These are phyloP conservation scores for Halictus rubicundus DNA, from an alignment of 1,140 invertebrate species.

Conservation along the genomic window DNA sequence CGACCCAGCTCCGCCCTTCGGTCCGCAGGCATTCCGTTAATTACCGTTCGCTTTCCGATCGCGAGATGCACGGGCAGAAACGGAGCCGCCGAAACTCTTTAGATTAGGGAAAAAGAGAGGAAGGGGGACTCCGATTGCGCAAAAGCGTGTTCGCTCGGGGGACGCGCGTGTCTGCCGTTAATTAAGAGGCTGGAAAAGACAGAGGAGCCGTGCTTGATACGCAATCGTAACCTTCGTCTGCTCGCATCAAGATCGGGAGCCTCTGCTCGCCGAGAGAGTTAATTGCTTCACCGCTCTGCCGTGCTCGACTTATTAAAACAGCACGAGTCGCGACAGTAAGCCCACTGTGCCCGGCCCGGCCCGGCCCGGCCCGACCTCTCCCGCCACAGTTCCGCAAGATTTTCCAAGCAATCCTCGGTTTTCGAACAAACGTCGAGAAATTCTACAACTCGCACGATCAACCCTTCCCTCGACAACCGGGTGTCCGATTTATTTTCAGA, in stretches of 20 bases:
- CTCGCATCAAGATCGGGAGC: conserved; percentile 47
- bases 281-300: conserved; percentile 62
- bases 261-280: conserved; percentile 32
- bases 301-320: conserved; percentile 65
- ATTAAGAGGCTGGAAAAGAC: conserved; percentile 50
- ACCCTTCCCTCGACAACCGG: no score
- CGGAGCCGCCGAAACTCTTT: conserved; percentile 12
- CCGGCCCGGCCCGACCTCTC: no score
- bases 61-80: background rate
- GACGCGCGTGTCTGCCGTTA: conserved; percentile 39
- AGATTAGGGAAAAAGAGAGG: no score
- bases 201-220: conserved; percentile 47
- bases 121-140: background rate
- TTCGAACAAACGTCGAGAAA: no score
- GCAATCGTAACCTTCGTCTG: conserved; percentile 63
- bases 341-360: conserved; percentile 2
- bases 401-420: no score
- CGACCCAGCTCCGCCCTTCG: no score
- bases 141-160: conserved; percentile 17
- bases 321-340: conserved; percentile 60
- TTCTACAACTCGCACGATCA: no score
- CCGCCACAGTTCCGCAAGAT: no score
- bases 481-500: no score
- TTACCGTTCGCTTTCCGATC: background rate
- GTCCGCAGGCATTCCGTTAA: background rate